Conservation (phyloP, 2,113 vertebrate species). For the Lamprologus ornatipinnis region DNA sequence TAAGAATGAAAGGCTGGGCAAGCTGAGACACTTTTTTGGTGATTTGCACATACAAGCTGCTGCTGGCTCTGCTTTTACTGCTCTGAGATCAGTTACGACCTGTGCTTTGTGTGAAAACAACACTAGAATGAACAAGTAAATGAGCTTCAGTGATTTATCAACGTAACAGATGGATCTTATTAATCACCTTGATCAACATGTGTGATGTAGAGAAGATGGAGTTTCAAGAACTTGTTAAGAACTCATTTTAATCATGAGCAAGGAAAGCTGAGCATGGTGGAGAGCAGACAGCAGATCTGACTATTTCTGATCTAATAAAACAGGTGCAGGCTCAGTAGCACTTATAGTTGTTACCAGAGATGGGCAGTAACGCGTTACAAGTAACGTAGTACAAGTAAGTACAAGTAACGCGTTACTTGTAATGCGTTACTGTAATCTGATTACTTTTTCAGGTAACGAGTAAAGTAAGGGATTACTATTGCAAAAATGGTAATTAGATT, state of each 20-base stretch:
- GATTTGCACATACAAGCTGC: background rate
- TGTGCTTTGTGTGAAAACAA: background rate
- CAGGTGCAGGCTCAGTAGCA: background rate
- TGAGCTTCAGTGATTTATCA: background rate
- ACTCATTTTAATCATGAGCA: background rate
- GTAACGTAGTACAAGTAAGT: too few relatives aligned
- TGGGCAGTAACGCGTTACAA: fast-evolving
- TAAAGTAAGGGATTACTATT: too few relatives aligned
- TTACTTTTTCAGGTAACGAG: too few relatives aligned
- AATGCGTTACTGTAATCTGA: too few relatives aligned
- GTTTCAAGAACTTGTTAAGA: background rate
- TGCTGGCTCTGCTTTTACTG: background rate
- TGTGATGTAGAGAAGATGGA: background rate
- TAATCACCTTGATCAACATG: background rate
- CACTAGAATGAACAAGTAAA: background rate
- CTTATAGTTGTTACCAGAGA: background rate
- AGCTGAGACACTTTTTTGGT: background rate
- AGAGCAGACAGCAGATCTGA: background rate
- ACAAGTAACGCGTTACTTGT: too few relatives aligned
- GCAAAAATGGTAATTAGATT: too few relatives aligned
- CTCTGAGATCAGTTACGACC: background rate
- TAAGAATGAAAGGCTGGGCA: background rate
- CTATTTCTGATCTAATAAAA: background rate
- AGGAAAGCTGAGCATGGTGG: background rate
- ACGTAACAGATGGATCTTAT: background rate